Conservation (phyloP, 2,113 vertebrate species). For the Sylvilagus bachmani region DNA sequence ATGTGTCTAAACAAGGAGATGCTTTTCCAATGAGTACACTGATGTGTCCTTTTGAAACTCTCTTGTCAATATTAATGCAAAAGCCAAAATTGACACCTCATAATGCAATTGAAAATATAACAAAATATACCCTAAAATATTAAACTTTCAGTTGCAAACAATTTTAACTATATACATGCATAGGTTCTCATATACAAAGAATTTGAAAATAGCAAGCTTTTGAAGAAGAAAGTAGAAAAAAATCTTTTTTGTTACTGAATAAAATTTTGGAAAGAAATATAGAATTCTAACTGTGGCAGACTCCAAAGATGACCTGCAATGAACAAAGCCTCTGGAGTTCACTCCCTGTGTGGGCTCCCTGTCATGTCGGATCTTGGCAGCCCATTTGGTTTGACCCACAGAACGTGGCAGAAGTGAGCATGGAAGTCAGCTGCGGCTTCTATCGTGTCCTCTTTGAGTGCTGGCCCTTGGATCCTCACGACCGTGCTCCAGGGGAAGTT, state of each 20-base stretch:
- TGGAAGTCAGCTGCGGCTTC: background rate
- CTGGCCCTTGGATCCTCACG: background rate
- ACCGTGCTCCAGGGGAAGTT: background rate
- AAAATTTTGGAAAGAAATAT: background rate
- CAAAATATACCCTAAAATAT: background rate
- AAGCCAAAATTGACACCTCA: background rate
- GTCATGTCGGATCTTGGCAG: background rate
- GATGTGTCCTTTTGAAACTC: background rate
- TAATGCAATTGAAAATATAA: background rate
- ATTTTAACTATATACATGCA: background rate
- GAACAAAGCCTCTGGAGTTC: background rate
- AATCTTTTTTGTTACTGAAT: background rate
- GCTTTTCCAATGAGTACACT: background rate
- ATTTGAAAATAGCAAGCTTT: background rate
- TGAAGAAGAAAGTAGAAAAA: background rate
- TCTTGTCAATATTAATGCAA: background rate
- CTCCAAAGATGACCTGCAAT: background rate
- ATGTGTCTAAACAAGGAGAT: background rate
- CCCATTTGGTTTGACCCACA: background rate
- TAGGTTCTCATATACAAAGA: background rate
- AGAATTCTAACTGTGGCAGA: background rate
- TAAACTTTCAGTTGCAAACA: background rate
- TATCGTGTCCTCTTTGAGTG: background rate
- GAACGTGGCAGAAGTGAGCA: background rate
- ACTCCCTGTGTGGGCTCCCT: background rate